Conservation (phyloP, 2,113 vertebrate genomes). For the Mormoops blainvillei region DNA sequence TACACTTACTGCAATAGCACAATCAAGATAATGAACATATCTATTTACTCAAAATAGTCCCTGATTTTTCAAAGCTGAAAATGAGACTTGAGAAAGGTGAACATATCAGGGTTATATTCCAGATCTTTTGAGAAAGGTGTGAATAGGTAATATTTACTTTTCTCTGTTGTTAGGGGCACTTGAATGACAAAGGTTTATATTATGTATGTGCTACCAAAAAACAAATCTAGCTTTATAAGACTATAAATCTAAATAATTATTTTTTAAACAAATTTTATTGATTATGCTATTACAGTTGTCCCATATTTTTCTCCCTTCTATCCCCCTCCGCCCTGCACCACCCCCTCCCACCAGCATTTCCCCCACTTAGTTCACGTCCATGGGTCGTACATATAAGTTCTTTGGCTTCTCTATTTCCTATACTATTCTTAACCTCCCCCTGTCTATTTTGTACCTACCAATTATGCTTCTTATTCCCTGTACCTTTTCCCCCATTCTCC, state of each 20-base stretch:
- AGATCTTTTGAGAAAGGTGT: neutral
- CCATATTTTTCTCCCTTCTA: too few species aligned
- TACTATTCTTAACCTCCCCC: too few species aligned
- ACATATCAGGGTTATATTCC: neutral
- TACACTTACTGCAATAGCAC: neutral
- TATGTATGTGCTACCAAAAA: neutral
- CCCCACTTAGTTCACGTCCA: too few species aligned
- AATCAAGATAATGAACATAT: neutral
- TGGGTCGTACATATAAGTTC: too few species aligned
- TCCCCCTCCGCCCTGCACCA: too few species aligned
- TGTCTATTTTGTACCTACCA: too few species aligned
- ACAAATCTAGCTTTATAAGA: neutral
- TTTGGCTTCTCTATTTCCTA: too few species aligned
- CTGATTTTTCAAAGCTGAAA: slow-evolving; percentile 28
- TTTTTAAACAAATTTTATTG: too few species aligned
- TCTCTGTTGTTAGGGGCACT: neutral
- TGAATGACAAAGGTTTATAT: neutral
- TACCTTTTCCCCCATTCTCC: too few species aligned
- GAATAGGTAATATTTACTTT: neutral
- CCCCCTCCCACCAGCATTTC: too few species aligned
- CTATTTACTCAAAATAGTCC: neutral
- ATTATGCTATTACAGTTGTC: too few species aligned
- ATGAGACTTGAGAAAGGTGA: neutral
- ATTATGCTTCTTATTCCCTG: too few species aligned
- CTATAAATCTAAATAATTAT: neutral